A percentile compares a stretch with the other conserved stretches of the same genome.
Conservation (phyloP, 2,113 vertebrate species). For the Alosa alosa region DNA sequence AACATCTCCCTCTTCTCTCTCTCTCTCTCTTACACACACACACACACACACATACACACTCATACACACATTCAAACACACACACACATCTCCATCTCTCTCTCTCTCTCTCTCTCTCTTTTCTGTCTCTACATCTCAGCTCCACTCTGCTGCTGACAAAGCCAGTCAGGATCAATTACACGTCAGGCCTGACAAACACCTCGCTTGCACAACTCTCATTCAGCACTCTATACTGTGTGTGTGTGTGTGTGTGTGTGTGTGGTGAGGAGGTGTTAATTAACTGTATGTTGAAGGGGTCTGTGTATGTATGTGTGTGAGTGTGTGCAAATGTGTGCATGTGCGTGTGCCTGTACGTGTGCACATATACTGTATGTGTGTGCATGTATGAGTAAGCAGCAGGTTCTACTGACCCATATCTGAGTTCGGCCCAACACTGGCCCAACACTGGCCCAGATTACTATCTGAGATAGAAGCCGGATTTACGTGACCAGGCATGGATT, state of each 20-base stretch:
- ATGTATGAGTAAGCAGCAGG: neutral
- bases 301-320: neutral
- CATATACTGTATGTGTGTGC: neutral
- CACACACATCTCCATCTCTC: too few relatives aligned
- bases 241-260: neutral
- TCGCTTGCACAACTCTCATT: neutral
- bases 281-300: neutral
- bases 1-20: too few relatives aligned
- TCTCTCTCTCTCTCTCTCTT: neutral
- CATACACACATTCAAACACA: too few relatives aligned
- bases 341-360: neutral
- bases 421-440: too few relatives aligned
- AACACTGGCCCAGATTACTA: too few relatives aligned
- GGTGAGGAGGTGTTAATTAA: neutral
- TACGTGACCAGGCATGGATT: too few relatives aligned
- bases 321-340: neutral
- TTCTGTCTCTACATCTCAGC: neutral
- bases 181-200: neutral
- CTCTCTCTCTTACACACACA: too few relatives aligned
- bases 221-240: neutral
- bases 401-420: too few relatives aligned
- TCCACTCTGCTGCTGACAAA: neutral
- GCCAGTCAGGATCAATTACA: constrained; percentile 10
- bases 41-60: too few relatives aligned
- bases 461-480: too few relatives aligned